Evolutionary conservation across 2,113 vertebrate genomes (phyloP), one percentile per base, ranked within the genome.

Genomic region (Peromyscus leucopus): DNA sequence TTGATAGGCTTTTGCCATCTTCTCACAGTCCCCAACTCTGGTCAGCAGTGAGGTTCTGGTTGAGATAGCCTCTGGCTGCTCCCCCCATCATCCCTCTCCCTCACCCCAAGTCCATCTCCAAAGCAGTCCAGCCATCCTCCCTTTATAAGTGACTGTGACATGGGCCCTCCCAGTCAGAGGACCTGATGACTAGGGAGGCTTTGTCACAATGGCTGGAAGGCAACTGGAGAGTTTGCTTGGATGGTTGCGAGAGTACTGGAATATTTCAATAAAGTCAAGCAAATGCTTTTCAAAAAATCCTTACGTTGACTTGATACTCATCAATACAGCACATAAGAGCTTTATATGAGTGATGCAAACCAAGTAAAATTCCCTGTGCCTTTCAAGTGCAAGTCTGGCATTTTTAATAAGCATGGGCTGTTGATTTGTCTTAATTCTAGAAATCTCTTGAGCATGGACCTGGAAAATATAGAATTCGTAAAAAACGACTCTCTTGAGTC

Each of bases 151-250:
- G n/a, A 13, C n/a, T 84, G 36, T 97, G 96, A 97, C 96, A 95
- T 48, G 39, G 80, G 42, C 33, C 36, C 33, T 95, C 74, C 65
- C 75, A 72, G 65, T 78, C 71, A 96, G 91, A 79, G 65, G 84
- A 46, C 42, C 36, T 97, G 76, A 48, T 96, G 88, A 86, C 33
- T 83, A 57, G 39, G 15, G 69, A 26, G 69, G 42, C 19, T 78
- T 57, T 87, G 95, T 98, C 97, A 98, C 80, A 98, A 95, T 97
- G 97, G 83, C 80, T 93, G 24, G 46, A 79, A 89, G 36, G 76
- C 88, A 97, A 39, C 46, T 83, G 48, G 67, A 92, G 19, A 75
- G 26, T 28, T 90, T 94, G 48, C 42, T 48, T 88, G n/a, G 55
- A 55, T 85, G 33, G 4, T 16, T 85, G 31, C 19, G 33, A 11